A percentile compares a stretch with the other conserved stretches of the same genome.
Conservation (phyloP, 92 coral and sea anemone genomes). For the Heliopora coerulea region DNA sequence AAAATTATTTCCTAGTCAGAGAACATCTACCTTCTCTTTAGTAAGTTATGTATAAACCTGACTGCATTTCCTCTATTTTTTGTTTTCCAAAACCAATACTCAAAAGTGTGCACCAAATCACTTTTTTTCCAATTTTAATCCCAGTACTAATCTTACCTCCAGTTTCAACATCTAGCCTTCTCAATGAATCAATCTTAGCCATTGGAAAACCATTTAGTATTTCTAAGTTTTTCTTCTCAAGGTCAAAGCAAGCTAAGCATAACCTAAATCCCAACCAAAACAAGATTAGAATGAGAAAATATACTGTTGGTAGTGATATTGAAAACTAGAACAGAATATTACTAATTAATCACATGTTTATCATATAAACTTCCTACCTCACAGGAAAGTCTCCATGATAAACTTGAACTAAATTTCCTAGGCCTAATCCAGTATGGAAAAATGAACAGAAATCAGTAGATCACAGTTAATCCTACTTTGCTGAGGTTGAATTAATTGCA, state of each 20-base stretch:
- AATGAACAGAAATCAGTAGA: neutral
- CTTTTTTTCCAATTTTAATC: neutral
- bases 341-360: too few relatives aligned
- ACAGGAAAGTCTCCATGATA: constrained; percentile 86
- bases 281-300: neutral
- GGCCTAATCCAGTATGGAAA: constrained; percentile 49
- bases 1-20: too few relatives aligned
- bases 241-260: constrained; percentile 71
- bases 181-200: constrained; percentile 61
- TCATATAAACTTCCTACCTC: constrained; percentile 56
- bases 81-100: too few relatives aligned
- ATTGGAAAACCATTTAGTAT: constrained; percentile 77
- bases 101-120: too few relatives aligned
- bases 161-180: neutral
- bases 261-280: constrained; percentile 56
- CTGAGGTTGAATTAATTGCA: too few relatives aligned
- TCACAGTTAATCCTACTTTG: too few relatives aligned
- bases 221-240: constrained; percentile 54
- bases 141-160: neutral
- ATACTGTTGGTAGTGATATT: too few relatives aligned
- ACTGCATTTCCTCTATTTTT: too few relatives aligned
- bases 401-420: constrained; percentile 81
- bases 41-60: too few relatives aligned
- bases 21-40: too few relatives aligned
- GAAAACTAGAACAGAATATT: too few relatives aligned